phyloP scores from a whole-genome alignment of 2,797 vertebrate species.

The Staurois parvus region DNA sequence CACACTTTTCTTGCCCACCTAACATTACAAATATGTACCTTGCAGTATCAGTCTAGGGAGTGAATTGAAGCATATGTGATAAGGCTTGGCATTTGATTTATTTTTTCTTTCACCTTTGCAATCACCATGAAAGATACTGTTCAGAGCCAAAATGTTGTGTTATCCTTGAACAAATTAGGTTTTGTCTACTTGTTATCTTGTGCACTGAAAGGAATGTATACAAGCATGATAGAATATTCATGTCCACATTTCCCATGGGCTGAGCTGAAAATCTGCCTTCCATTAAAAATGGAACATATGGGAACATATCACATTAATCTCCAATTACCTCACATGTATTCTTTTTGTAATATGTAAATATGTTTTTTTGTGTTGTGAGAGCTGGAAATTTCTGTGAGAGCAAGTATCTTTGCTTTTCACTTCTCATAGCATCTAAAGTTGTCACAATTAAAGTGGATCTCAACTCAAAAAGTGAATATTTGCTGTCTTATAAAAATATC shows the following conservation, averaged over 20 bases:
- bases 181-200: slow-evolving; percentile 41
- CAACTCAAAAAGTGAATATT: background rate
- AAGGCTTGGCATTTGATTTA: slow-evolving; percentile 29
- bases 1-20: background rate
- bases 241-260: slow-evolving; percentile 6
- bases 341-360: background rate
- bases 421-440: background rate
- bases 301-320: background rate
- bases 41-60: background rate
- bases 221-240: background rate
- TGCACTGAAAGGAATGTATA: slow-evolving; percentile 29
- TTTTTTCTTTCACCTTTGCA: slow-evolving; percentile 29
- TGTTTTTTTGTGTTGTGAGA: background rate
- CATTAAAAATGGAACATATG: background rate
- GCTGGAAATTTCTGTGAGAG: background rate
- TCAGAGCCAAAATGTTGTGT: background rate
- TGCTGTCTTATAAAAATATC: background rate
- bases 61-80: slow-evolving; percentile 2
- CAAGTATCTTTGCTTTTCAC: background rate
- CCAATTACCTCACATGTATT: background rate
- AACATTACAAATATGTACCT: background rate
- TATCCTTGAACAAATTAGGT: slow-evolving; percentile 39
- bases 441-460: too few relatives aligned
- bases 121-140: background rate
- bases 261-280: background rate